Percentiles rank a stretch among this genome's conserved stretches.
These are phyloP conservation scores for Girardinus metallicus DNA, from an alignment of 2,797 vertebrate species.

Conservation along the genomic window DNA sequence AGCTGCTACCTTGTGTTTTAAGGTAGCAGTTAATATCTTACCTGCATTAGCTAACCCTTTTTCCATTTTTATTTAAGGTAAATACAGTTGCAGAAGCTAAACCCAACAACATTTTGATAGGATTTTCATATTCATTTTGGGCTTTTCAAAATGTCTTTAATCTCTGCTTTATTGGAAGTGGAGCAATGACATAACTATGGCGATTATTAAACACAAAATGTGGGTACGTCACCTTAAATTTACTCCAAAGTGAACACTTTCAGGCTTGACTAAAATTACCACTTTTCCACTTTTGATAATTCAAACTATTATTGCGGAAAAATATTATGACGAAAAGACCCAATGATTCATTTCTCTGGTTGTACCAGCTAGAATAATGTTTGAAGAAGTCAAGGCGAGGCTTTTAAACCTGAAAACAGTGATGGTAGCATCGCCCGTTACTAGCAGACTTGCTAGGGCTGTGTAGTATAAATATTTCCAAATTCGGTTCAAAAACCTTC, in stretches of 20 bases:
- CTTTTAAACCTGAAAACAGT: not conserved
- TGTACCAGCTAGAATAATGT: not conserved
- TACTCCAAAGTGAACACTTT: not conserved
- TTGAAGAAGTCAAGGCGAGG: not conserved
- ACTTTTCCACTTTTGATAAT: not conserved
- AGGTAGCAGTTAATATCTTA: not conserved
- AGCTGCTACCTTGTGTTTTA: too few relatives aligned
- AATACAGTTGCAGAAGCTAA: not conserved
- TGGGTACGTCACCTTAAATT: not conserved
- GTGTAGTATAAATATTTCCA: not conserved
- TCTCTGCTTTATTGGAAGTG: not conserved
- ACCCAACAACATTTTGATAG: not conserved
- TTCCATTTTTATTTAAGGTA: not conserved
- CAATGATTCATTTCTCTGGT: too few relatives aligned
- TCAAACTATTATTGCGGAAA: not conserved
- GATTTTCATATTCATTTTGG: not conserved
- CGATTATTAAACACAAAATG: not conserved
- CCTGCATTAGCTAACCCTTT: not conserved
- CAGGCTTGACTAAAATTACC: not conserved
- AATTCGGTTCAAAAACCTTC: not conserved
- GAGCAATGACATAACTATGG: not conserved
- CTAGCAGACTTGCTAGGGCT: not conserved
- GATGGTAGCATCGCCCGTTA: not conserved
- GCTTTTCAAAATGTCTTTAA: not conserved
- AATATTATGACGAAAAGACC: not conserved